phyloP scores from a whole-genome alignment of 2,888 invertebrate genomes.

The Eilema sororculum region DNA sequence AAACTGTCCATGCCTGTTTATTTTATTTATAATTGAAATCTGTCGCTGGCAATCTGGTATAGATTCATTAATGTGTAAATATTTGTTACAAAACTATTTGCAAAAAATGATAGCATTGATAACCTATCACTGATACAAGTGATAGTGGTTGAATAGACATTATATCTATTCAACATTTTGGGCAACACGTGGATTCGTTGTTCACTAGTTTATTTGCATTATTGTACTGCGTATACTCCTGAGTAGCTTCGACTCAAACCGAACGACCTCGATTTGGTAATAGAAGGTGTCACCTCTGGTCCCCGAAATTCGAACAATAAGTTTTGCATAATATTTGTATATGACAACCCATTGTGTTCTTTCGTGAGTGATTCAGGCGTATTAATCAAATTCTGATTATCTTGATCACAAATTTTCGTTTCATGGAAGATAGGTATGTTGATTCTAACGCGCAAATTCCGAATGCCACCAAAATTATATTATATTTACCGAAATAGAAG shows the following conservation, averaged over 20 bases:
- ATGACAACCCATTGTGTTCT: not conserved
- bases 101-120: conserved; percentile 38
- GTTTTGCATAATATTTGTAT: conserved; percentile 23
- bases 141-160: conserved; percentile 21
- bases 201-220: conserved; percentile 19
- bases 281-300: conserved; percentile 34
- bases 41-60: conserved; percentile 31
- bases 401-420: not conserved
- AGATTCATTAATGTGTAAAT: conserved; percentile 27
- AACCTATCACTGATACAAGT: conserved; percentile 26
- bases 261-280: conserved; percentile 38
- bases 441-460: not conserved
- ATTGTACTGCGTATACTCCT: conserved; percentile 8
- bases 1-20: conserved; percentile 27
- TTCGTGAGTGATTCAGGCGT: not conserved
- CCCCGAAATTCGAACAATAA: conserved; percentile 34
- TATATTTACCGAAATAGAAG: not conserved
- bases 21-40: conserved; percentile 28
- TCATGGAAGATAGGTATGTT: not conserved
- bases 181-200: conserved; percentile 14
- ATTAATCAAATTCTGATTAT: not conserved
- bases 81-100: conserved; percentile 23
- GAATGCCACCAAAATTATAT: not conserved
- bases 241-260: conserved; percentile 16
- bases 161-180: conserved; percentile 14